Conservation (phyloP, 1,140 invertebrate genomes). For the Rhagoletis zephyria region DNA sequence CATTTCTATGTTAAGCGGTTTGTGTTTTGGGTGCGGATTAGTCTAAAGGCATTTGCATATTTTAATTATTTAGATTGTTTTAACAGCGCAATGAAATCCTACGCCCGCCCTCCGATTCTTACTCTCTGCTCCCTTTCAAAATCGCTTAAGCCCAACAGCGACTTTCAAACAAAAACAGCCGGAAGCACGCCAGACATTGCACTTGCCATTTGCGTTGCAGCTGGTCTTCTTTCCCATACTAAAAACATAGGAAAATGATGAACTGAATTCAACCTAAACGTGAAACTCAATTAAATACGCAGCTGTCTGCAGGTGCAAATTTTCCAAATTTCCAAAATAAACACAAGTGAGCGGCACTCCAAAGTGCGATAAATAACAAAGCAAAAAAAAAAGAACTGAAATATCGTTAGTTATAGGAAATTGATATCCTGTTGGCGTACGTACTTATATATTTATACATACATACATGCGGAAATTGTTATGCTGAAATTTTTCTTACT, state of each 20-base stretch:
- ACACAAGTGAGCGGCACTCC: neutral
- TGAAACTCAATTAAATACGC: conserved; percentile 44
- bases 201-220: conserved; percentile 1
- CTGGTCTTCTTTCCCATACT: neutral
- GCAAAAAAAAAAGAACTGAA: neutral
- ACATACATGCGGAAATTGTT: conserved; percentile 23
- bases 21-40: conserved; percentile 53
- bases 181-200: conserved; percentile 50
- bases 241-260: neutral
- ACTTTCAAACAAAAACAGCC: conserved; percentile 41
- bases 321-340: conserved; percentile 48
- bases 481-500: neutral
- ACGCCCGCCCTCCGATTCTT: neutral
- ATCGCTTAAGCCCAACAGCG: neutral
- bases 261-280: conserved; percentile 35
- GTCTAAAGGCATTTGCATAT: conserved; percentile 55
- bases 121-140: no score
- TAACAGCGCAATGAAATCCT: neutral
- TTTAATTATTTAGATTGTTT: conserved; percentile 56
- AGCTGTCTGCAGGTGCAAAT: conserved; percentile 40
- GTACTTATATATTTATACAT: no score
- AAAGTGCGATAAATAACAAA: neutral
- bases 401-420: conserved; percentile 52
- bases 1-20: neutral
- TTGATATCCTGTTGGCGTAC: conserved; percentile 28